Evolutionary conservation across 2,888 invertebrate species (phyloP).

Genomic region (Melitaea athalia): DNA sequence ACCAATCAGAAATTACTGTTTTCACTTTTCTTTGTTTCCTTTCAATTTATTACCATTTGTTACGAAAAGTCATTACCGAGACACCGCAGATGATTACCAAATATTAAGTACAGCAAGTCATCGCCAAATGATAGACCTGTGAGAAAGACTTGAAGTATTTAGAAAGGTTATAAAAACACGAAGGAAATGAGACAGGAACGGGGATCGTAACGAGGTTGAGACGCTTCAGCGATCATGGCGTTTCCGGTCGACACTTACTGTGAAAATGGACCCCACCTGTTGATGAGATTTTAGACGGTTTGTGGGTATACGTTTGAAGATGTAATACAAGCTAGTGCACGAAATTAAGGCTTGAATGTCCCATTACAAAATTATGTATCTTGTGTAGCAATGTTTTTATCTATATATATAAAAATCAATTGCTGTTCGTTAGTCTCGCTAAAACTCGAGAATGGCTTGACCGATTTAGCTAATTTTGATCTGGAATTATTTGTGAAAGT

Average conservation of each 20-base stretch:
- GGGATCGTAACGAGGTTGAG: slow-evolving; percentile 63
- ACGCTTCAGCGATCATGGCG: slow-evolving; percentile 65
- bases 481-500: too few species aligned
- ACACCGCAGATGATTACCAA: neutral
- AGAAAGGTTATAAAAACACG: slow-evolving; percentile 57
- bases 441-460: too few species aligned
- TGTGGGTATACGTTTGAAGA: neutral
- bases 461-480: too few species aligned
- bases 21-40: slow-evolving; percentile 7
- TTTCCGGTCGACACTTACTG: slow-evolving; percentile 61
- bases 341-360: neutral
- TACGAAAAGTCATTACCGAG: neutral
- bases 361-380: too few species aligned
- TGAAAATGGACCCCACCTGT: slow-evolving; percentile 52
- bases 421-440: too few species aligned
- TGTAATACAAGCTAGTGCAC: neutral
- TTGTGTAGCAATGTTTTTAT: too few species aligned
- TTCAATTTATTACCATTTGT: neutral
- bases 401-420: too few species aligned
- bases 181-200: slow-evolving; percentile 75
- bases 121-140: slow-evolving; percentile 48
- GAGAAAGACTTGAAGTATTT: slow-evolving; percentile 57
- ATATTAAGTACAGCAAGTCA: slow-evolving; percentile 41
- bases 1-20: neutral
- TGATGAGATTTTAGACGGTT: slow-evolving; percentile 38